These are phyloP conservation scores for Conops quadrifasciatus DNA, from an alignment of 2,888 invertebrate species.

Conservation along the genomic window DNA sequence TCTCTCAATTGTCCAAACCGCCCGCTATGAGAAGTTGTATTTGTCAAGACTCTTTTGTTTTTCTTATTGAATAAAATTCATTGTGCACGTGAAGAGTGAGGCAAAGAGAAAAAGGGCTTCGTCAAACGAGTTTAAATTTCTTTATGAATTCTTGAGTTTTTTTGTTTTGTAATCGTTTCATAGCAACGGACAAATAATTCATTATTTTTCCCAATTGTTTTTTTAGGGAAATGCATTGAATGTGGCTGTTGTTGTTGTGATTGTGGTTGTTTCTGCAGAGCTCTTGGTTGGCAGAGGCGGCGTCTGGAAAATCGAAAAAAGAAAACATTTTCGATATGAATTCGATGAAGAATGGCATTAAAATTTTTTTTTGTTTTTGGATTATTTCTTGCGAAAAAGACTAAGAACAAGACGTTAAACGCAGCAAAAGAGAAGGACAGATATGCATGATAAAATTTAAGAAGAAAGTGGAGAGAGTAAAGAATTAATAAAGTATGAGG, in stretches of 20 bases:
- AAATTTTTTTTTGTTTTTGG: background rate
- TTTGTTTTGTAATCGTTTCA: too few species aligned
- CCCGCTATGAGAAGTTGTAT: too few species aligned
- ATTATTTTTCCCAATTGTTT: too few species aligned
- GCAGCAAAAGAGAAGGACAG: background rate
- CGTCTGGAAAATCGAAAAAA: constrained; percentile 59
- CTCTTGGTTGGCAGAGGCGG: constrained; percentile 36
- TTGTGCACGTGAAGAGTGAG: background rate
- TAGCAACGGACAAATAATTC: too few species aligned
- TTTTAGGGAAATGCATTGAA: too few species aligned
- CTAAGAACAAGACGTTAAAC: background rate
- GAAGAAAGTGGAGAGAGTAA: constrained; percentile 22
- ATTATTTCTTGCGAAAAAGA: constrained; percentile 19
- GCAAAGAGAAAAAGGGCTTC: too few species aligned
- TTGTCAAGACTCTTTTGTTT: too few species aligned
- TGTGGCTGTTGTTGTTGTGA: constrained; percentile 28
- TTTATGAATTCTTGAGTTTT: too few species aligned
- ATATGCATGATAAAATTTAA: background rate
- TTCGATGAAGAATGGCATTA: constrained; percentile 24
- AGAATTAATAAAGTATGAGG: constrained; percentile 37
- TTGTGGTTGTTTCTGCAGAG: constrained; percentile 30
- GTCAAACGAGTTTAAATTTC: too few species aligned
- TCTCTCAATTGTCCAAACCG: too few species aligned
- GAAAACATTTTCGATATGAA: constrained; percentile 55
- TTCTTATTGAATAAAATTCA: too few species aligned